A percentile compares a stretch with the other conserved stretches of the same genome.
Conservation (phyloP, 1,140 invertebrate species). For the Danaus plexippus region DNA sequence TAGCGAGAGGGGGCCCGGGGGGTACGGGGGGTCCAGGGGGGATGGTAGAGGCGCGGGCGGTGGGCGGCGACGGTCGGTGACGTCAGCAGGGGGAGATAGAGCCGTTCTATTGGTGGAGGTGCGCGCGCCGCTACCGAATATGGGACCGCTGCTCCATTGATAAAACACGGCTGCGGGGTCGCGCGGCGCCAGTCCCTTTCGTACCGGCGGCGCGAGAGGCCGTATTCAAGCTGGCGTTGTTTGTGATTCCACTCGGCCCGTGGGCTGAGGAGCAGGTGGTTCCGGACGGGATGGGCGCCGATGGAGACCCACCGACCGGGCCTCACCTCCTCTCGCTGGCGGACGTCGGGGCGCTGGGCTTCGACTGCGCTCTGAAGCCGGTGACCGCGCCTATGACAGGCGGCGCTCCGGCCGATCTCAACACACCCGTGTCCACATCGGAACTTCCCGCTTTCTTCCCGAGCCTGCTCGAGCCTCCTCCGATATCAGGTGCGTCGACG, state of each 20-base stretch:
- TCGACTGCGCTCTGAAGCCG: constrained; percentile 74
- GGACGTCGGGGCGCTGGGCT: constrained; percentile 55
- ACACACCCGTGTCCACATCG: constrained; percentile 61
- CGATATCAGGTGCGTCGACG: constrained; percentile 83
- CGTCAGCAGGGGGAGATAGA: constrained; percentile 51
- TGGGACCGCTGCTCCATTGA: constrained; percentile 71
- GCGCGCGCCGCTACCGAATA: constrained; percentile 71
- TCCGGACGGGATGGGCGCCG: constrained; percentile 66
- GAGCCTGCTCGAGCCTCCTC: constrained; percentile 83
- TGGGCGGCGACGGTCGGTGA: constrained; percentile 60
- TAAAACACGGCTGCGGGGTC: constrained; percentile 66
- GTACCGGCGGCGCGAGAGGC: constrained; percentile 58
- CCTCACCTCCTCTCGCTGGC: constrained; percentile 66
- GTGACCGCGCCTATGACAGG: constrained; percentile 79
- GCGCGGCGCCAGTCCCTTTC: constrained; percentile 68
- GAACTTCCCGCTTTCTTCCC: constrained; percentile 67
- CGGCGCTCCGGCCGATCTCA: constrained; percentile 65
- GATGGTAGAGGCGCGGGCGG: constrained; percentile 46
- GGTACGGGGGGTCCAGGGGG: constrained; percentile 30
- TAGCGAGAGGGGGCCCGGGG: constrained; percentile 24
- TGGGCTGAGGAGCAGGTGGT: constrained; percentile 72
- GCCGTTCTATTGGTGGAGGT: constrained; percentile 54
- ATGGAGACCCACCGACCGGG: constrained; percentile 51
- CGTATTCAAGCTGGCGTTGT: constrained; percentile 66
- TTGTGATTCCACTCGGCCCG: constrained; percentile 66